These are phyloP conservation scores for Pediacus dermestoides DNA, from an alignment of 2,888 invertebrate genomes.

Conservation along the genomic window DNA sequence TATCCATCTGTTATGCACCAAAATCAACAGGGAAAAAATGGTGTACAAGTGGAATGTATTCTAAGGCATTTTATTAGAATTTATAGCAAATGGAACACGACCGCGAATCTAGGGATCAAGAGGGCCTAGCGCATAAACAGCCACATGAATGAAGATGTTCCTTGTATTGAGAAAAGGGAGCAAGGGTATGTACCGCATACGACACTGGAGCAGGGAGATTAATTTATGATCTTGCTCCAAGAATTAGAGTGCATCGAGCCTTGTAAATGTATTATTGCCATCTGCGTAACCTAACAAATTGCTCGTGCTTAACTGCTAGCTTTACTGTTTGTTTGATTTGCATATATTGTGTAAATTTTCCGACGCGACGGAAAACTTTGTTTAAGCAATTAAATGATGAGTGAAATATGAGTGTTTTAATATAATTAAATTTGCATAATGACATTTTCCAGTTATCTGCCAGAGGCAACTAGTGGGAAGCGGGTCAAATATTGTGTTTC, in stretches of 20 bases:
- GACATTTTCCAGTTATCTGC: conserved; percentile 24
- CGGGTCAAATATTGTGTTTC: conserved; percentile 1
- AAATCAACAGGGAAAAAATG: conserved; percentile 15
- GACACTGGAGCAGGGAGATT: conserved; percentile 23
- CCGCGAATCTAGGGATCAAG: conserved; percentile 35
- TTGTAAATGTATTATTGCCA: conserved; percentile 46
- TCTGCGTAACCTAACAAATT: conserved; percentile 42
- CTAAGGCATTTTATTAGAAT: conserved; percentile 42
- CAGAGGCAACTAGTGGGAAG: conserved; percentile 20
- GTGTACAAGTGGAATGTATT: conserved; percentile 34
- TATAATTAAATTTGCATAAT: conserved; percentile 33
- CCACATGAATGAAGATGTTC: conserved; percentile 42
- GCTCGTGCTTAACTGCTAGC: conserved; percentile 29
- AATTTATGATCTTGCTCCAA: conserved; percentile 43
- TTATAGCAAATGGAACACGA: conserved; percentile 42
- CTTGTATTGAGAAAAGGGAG: conserved; percentile 12
- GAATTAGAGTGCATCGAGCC: conserved; percentile 47
- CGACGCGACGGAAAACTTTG: conserved; percentile 23
- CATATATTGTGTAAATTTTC: conserved; percentile 25
- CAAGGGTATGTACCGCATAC: neutral
- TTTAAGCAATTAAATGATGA: conserved; percentile 27
- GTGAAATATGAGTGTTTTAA: conserved; percentile 24
- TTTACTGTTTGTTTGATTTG: conserved; percentile 21
- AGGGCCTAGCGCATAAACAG: conserved; percentile 37
- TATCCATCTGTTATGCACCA: conserved; percentile 22